Base-by-base conservation (phyloP, 2,113 vertebrate genomes). In the Pyrgilauda ruficollis region DNA sequence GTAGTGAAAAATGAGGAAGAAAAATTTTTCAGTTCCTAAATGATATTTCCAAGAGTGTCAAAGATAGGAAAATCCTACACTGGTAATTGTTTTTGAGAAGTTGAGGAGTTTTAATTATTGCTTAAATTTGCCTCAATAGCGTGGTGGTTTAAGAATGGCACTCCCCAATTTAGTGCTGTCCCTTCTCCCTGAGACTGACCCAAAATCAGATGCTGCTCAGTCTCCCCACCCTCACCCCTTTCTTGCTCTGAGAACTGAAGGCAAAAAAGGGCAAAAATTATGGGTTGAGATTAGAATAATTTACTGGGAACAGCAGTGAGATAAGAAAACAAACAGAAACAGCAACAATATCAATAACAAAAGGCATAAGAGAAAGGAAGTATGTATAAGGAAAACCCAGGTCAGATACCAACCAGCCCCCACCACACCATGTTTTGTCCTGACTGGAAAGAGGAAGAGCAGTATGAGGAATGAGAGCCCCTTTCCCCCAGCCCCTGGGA, bases 381-480 rank as follows among this genome's bases (percentile, higher is more conserved):
- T 1, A 17, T 22, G 5, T 31, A 4, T 30, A 49, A 14, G 7
- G 35, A 49, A 72, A 31, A 13, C 14, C 26, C 43, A 43, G 10
- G 26, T 49, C 43, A 33, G 22, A 56, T 27, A 15, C 3, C 2
- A 1, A 31, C 21, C 0, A 0, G 7, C 26, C 35, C 20, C 17
- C 15, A 35, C 10, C 22, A 19, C 31, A 58, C 20, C 19, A 6
- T 30, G 16, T 13, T 58, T 58, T 80, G 11, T 64, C 21, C 67
- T 27, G 52, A 8, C 17, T 35, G 31, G 75, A 15, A 22, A 56
- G 73, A 49, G 5, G 11, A 80, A 13, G 1, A 7, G 3, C 11
- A 35, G 30, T 31, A 8, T 4, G 9, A 27, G 26, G 37, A 49
- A 20, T 21, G 13, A n/a, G 30, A 64, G 5, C 6, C 17, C 24